phyloP scores from a whole-genome alignment of 2,113 vertebrate genomes.

The Prionailurus viverrinus region DNA sequence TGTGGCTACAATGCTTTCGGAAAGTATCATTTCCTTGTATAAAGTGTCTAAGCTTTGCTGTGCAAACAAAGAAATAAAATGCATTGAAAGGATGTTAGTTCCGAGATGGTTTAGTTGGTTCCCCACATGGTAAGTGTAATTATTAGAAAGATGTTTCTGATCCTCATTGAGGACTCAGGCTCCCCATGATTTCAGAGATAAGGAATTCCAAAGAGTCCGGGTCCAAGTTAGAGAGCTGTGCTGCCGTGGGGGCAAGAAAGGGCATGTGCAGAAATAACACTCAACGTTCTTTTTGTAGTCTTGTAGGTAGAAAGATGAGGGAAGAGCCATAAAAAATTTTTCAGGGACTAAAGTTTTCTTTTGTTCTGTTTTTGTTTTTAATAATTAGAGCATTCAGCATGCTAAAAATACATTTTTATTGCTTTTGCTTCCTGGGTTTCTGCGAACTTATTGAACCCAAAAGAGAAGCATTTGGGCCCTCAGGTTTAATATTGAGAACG shows the following conservation, averaged over 20 bases:
- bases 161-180: neutral
- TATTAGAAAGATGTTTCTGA: neutral
- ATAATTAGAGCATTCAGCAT: neutral
- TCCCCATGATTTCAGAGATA: conserved; percentile 5
- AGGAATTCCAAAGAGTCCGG: neutral
- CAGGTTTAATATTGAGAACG: neutral
- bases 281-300: neutral
- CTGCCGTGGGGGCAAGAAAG: neutral
- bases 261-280: neutral
- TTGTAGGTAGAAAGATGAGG: conserved; percentile 37
- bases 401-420: conserved; percentile 6
- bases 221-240: neutral
- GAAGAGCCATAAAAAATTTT: neutral
- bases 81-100: neutral
- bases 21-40: conserved; percentile 3
- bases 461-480: neutral
- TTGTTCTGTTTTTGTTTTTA: neutral
- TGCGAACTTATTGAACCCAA: neutral
- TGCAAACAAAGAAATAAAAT: neutral
- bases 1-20: conserved; percentile 9
- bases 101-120: neutral
- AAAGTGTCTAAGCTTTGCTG: neutral
- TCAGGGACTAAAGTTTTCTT: neutral
- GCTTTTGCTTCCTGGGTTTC: neutral
- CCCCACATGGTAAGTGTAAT: neutral